A percentile compares a stretch with the other conserved stretches of the same genome.
These are phyloP conservation scores for Mola mola DNA, from an alignment of 2,113 vertebrate species.

Conservation along the genomic window DNA sequence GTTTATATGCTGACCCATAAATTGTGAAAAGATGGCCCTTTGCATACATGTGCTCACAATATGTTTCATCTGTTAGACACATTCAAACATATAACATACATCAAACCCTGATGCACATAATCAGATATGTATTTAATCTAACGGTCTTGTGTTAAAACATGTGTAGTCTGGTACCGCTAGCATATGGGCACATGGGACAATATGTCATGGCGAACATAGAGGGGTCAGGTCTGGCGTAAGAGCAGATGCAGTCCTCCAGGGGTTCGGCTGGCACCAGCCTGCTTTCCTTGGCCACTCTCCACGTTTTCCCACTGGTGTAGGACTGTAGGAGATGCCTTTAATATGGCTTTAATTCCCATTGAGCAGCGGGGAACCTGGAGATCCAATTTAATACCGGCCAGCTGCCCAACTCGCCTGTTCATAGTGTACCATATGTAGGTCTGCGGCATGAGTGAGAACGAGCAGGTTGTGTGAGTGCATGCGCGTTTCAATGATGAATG, in stretches of 20 bases:
- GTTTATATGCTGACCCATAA: conserved; percentile 41
- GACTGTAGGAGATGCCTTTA: conserved; percentile 79
- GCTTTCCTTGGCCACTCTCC: conserved; percentile 77
- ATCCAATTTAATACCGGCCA: conserved; percentile 84
- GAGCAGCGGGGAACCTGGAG: conserved; percentile 76
- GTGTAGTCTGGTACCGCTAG: conserved; percentile 34
- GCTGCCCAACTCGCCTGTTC: conserved; percentile 73
- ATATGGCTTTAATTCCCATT: conserved; percentile 78
- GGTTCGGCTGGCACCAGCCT: conserved; percentile 74
- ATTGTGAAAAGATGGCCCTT: conserved; percentile 14
- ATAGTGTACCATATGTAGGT: conserved; percentile 69
- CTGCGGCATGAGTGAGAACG: conserved; percentile 37
- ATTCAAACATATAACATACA: conserved; percentile 1
- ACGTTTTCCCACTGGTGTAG: conserved; percentile 64
- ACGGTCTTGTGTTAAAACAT: conserved; percentile 29
- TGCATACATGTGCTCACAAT: conserved; percentile 8
- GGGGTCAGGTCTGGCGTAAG: conserved; percentile 51
- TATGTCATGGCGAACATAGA: conserved; percentile 61
- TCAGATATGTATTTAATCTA: conserved; percentile 47
- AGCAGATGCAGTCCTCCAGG: conserved; percentile 77
- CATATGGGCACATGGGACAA: conserved; percentile 58
- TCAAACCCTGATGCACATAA: conserved; percentile 33
- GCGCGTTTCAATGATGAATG: conserved; percentile 51
- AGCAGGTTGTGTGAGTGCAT: conserved; percentile 32
- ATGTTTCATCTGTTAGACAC: conserved; percentile 1